Conservation (phyloP, 2,888 invertebrate species). For the Ferdinandea cuprea region DNA sequence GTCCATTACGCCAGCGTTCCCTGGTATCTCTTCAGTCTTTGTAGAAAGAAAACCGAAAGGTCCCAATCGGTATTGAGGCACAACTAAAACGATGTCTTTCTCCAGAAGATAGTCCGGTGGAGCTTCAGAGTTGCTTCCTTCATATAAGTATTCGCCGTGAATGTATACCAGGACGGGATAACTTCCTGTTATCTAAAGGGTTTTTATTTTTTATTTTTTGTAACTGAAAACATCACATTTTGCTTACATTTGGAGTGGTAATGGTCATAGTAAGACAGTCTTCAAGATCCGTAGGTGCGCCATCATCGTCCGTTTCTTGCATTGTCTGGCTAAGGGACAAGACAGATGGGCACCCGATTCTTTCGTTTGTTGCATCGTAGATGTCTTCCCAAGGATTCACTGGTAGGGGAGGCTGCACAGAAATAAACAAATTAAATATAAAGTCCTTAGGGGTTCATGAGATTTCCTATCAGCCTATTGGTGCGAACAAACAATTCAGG, state of each 20-base stretch:
- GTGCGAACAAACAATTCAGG: too few species aligned
- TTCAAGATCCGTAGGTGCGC: conserved; percentile 77
- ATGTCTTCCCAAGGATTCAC: conserved; percentile 80
- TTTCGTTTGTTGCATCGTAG: conserved; percentile 79
- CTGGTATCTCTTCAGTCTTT: conserved; percentile 84
- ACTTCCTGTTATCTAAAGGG: conserved; percentile 67
- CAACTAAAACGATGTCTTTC: conserved; percentile 83
- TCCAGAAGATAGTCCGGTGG: conserved; percentile 83
- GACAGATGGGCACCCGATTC: conserved; percentile 81
- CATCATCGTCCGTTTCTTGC: conserved; percentile 76
- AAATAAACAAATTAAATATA: not conserved
- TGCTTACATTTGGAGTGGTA: conserved; percentile 78
- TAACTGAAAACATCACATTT: not conserved
- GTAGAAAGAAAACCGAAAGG: conserved; percentile 84
- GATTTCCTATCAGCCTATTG: too few species aligned
- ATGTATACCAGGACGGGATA: conserved; percentile 83
- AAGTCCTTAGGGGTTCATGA: too few species aligned
- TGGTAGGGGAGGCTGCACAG: conserved; percentile 79
- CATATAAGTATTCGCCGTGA: conserved; percentile 82
- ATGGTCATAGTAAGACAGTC: conserved; percentile 81
- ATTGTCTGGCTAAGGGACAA: conserved; percentile 77
- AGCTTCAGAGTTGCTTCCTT: conserved; percentile 81
- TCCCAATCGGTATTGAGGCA: conserved; percentile 82
- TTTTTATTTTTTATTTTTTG: not conserved
- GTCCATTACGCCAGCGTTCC: conserved; percentile 85